Evolutionary conservation across 37 sponge, comb jelly and placozoan species (phyloP).

Genomic region (Hormiphora californensis): DNA sequence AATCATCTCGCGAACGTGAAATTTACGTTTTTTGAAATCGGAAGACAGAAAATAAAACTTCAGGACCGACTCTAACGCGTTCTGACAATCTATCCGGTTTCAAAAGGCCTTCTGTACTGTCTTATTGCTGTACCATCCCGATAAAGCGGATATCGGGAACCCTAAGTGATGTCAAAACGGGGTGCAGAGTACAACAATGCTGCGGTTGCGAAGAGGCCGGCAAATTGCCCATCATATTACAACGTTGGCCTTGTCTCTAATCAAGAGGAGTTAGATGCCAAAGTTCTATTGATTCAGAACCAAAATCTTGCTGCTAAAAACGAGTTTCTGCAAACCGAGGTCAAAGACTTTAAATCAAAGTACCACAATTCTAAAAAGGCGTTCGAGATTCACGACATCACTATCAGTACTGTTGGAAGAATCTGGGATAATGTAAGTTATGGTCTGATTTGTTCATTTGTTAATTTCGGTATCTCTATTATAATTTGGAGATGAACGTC

Average conservation of each 20-base stretch:
- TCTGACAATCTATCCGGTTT: too few species aligned
- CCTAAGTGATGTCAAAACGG: not conserved
- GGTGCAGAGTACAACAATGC: not conserved
- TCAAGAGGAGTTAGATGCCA: constrained; percentile 19
- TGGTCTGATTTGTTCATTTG: not conserved
- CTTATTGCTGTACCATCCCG: too few species aligned
- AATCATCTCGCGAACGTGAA: too few species aligned
- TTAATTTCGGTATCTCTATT: not conserved
- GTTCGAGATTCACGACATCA: not conserved
- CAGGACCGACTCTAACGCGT: too few species aligned
- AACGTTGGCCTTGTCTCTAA: not conserved
- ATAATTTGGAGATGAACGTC: too few species aligned
- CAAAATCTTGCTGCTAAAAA: not conserved
- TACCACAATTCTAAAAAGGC: not conserved
- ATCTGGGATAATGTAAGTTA: not conserved
- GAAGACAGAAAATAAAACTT: too few species aligned
- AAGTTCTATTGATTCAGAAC: not conserved
- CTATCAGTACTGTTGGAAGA: not conserved
- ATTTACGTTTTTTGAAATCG: too few species aligned
- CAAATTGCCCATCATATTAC: not conserved
- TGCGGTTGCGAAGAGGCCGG: not conserved
- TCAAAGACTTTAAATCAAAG: constrained; percentile 1
- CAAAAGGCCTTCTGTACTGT: too few species aligned
- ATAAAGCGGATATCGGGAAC: too few species aligned
- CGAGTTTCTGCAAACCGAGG: not conserved